These are phyloP conservation scores for Platynereis dumerilii DNA, from an alignment of 2,888 invertebrate species.

Conservation along the genomic window DNA sequence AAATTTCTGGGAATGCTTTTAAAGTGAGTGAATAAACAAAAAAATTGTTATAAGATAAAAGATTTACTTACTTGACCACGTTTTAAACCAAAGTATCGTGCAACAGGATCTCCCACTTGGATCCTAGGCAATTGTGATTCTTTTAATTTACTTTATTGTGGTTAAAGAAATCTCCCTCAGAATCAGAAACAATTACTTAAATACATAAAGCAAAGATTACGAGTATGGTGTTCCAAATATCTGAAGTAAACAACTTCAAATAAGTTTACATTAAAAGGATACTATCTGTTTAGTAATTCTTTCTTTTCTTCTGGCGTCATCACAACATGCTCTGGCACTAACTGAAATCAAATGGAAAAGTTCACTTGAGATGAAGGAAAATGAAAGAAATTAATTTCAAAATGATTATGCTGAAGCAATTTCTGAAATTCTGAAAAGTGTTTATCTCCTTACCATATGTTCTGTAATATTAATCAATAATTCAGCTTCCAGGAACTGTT, in stretches of 20 bases:
- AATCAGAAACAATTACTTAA: too few species aligned
- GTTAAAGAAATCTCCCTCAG: conserved; percentile 30
- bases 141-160: conserved; percentile 79
- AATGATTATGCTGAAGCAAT: too few species aligned
- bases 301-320: conserved; percentile 97
- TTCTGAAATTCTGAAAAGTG: too few species aligned
- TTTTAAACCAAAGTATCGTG: conserved; percentile 97
- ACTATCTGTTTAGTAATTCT: conserved; percentile 93
- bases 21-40: too few species aligned
- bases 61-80: conserved; percentile 82
- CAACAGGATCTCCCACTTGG: conserved; percentile 97
- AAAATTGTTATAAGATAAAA: neutral
- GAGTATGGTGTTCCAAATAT: too few species aligned
- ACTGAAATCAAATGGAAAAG: conserved; percentile 52
- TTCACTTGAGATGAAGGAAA: too few species aligned
- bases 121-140: conserved; percentile 99
- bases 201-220: too few species aligned
- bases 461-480: conserved; percentile 97
- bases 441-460: conserved; percentile 73
- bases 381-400: too few species aligned
- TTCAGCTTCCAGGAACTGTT: conserved; percentile 85
- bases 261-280: conserved; percentile 64
- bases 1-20: too few species aligned
- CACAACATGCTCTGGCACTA: conserved; percentile 98
- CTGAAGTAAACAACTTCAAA: too few species aligned